Evolutionary conservation across 2,888 invertebrate genomes (phyloP).

Genomic region (Suillia variegata): DNA sequence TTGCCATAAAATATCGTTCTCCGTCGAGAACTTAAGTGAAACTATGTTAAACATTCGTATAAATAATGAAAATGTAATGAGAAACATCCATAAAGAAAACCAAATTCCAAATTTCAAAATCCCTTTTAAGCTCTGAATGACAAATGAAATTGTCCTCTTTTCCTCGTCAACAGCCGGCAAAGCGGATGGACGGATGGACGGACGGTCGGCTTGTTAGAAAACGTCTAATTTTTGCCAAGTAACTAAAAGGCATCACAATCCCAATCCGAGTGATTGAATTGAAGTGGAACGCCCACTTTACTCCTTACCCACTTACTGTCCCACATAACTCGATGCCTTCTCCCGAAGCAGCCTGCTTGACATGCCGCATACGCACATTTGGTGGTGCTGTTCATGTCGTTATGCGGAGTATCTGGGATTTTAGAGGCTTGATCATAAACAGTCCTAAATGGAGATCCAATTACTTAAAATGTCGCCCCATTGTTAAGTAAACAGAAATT

Average conservation of each 20-base stretch:
- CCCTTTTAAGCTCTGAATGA: slow-evolving; percentile 55
- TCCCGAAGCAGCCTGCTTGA: background rate
- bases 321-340: background rate
- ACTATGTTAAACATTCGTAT: slow-evolving; percentile 42
- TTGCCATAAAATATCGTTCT: slow-evolving; percentile 2
- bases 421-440: slow-evolving; percentile 36
- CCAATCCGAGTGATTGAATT: slow-evolving; percentile 51
- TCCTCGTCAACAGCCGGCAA: background rate
- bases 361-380: slow-evolving; percentile 5
- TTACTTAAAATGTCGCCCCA: slow-evolving; percentile 61
- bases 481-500: slow-evolving; percentile 57
- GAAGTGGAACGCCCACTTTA: slow-evolving; percentile 48
- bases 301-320: background rate
- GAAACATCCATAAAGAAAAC: slow-evolving; percentile 52
- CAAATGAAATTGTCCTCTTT: slow-evolving; percentile 53
- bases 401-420: background rate
- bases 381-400: background rate
- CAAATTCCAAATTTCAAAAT: slow-evolving; percentile 47
- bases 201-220: slow-evolving; percentile 6
- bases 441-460: slow-evolving; percentile 61
- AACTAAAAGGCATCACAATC: slow-evolving; percentile 49
- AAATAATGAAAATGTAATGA: slow-evolving; percentile 60
- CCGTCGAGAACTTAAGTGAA: too few species aligned
- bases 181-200: background rate
- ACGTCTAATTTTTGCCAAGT: slow-evolving; percentile 27